Conservation (phyloP, 2,797 vertebrate genomes). For the Cichlasoma orientale region DNA sequence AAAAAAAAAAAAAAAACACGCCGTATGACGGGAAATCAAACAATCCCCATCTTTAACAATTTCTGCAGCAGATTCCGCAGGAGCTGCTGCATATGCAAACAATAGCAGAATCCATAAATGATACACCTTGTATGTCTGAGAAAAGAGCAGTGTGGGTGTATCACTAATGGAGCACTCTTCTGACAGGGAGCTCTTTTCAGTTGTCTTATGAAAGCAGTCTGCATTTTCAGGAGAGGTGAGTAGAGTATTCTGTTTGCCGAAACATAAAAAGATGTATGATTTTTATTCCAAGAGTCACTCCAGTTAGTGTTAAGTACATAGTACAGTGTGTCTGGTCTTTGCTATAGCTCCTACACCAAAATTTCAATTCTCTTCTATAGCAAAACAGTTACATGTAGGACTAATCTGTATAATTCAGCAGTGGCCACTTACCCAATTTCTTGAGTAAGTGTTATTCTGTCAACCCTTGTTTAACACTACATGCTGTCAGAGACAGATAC, state of each 20-base stretch:
- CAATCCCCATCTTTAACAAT: constrained; percentile 42
- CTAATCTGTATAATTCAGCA: constrained; percentile 28
- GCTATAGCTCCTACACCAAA: background rate
- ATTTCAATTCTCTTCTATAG: background rate
- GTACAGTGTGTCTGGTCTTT: background rate
- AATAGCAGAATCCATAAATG: constrained; percentile 49
- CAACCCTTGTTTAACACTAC: constrained; percentile 40
- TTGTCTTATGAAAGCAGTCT: constrained; percentile 49
- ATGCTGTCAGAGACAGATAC: constrained; percentile 47
- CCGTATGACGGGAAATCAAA: constrained; percentile 31
- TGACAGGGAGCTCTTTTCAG: constrained; percentile 45
- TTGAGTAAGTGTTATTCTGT: constrained; percentile 36
- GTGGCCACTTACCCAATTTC: constrained; percentile 7
- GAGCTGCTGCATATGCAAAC: constrained; percentile 49
- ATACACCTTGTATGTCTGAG: constrained; percentile 45
- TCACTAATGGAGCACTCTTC: constrained; percentile 59
- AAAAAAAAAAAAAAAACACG: constrained; percentile 2
- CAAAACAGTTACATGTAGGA: background rate
- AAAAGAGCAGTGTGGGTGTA: constrained; percentile 53
- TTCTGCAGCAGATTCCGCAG: constrained; percentile 35
- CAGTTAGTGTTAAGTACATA: constrained; percentile 4
- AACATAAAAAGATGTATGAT: constrained; percentile 24
- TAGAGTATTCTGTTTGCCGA: constrained; percentile 26
- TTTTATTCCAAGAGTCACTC: constrained; percentile 32
- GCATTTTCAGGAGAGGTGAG: constrained; percentile 34